Evolutionary conservation across 1,140 invertebrate genomes (phyloP), one percentile per base, ranked within the genome.

Genomic region (Apis dorsata): DNA sequence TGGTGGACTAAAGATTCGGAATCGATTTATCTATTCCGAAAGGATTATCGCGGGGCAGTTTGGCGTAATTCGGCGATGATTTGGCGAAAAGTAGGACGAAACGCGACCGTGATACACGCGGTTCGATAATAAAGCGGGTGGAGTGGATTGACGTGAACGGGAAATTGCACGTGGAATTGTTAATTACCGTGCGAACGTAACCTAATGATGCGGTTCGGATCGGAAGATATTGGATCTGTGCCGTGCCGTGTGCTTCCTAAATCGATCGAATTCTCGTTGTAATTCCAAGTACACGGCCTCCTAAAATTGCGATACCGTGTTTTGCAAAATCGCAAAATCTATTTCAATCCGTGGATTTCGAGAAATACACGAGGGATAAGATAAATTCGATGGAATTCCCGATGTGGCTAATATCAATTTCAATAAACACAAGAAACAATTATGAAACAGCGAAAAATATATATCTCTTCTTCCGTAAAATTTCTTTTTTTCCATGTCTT

Each of bases 101-200:
- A 55, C 55, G n/a, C 28, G 57, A 63, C 21, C 57, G 55, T 63
- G 60, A 86, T 71, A 69, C 80, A 68, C 3, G 28, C 34, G 59
- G 75, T 62, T 84, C 83, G 81, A 90, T 90, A 87, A 88, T 89
- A 86, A 84, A 89, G 60, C 51, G 65, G 59, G 62, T 65, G 77
- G 78, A 84, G 86, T 81, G 82, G 85, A 87, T 79, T 70, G 81
- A 78, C 75, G 81, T 73, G 80, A 82, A 70, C 65, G 73, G 78
- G 78, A 83, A 83, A 84, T 84, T 81, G 63, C 53, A 84, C 70
- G 71, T 82, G 73, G 70, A 78, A 81, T 81, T 84, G 88, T 85
- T 88, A 88, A 88, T 87, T 87, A 87, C 83, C 65, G 85, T 65
- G 63, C 78, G 83, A 87, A 84, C 85, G 68, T 83, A 78, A 82